Evolutionary conservation across 2,888 invertebrate species (phyloP).

Genomic region (Drosophila bunnanda): DNA sequence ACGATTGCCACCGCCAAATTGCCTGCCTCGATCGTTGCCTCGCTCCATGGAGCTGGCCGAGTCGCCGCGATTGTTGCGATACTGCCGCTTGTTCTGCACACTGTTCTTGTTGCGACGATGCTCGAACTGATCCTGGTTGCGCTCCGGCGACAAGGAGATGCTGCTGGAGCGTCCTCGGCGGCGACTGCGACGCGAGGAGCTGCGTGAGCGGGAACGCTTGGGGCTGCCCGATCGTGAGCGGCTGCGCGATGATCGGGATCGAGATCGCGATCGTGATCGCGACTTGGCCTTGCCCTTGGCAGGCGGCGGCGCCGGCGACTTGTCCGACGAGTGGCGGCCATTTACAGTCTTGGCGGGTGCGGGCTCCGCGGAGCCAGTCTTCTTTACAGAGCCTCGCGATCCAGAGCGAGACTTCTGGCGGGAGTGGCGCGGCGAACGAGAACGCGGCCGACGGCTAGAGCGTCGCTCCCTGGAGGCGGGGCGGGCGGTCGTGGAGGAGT

Average conservation of each 20-base stretch:
- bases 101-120: conserved; percentile 91
- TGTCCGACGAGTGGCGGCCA: conserved; percentile 76
- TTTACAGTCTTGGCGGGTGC: conserved; percentile 69
- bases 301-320: conserved; percentile 49
- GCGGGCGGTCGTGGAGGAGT: conserved; percentile 65
- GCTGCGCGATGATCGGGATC: conserved; percentile 56
- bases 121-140: conserved; percentile 88
- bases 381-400: conserved; percentile 49
- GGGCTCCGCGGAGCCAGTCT: conserved; percentile 54
- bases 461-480: conserved; percentile 81
- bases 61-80: conserved; percentile 92
- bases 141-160: conserved; percentile 82
- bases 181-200: conserved; percentile 82
- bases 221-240: conserved; percentile 71
- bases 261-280: conserved; percentile 70
- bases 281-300: conserved; percentile 63
- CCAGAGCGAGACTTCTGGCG: conserved; percentile 53
- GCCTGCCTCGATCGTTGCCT: conserved; percentile 72
- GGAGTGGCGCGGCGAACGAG: conserved; percentile 70
- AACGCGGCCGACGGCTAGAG: conserved; percentile 64
- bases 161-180: conserved; percentile 84
- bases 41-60: conserved; percentile 86
- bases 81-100: conserved; percentile 94
- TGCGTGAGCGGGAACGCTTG: conserved; percentile 70
- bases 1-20: conserved; percentile 71